phyloP scores from a whole-genome alignment of 2,113 vertebrate genomes.

The Myrmecophaga tridactyla region DNA sequence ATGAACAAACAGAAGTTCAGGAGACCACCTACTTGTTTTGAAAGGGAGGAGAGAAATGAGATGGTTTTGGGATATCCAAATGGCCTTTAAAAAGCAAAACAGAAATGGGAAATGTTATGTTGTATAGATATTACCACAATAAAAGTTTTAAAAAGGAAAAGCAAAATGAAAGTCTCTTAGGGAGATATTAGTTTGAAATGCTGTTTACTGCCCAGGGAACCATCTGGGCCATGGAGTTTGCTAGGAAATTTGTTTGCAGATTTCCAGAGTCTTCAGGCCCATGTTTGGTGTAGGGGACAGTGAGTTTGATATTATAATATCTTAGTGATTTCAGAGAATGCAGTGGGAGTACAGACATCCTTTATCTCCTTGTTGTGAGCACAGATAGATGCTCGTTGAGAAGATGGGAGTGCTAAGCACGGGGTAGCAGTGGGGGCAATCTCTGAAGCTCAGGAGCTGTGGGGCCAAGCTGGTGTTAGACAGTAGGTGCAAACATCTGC shows the following conservation, averaged over 20 bases:
- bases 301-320: neutral
- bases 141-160: neutral
- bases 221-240: neutral
- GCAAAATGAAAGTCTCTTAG: neutral
- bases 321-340: neutral
- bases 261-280: neutral
- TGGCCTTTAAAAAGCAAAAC: neutral
- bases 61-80: neutral
- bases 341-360: neutral
- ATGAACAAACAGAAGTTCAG: conserved; percentile 8
- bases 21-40: neutral
- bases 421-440: neutral
- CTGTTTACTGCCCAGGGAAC: neutral
- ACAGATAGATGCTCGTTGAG: neutral
- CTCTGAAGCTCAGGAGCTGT: neutral
- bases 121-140: neutral
- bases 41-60: neutral
- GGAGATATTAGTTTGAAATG: neutral
- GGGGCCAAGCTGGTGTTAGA: neutral
- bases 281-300: neutral
- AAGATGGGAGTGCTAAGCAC: neutral
- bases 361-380: neutral
- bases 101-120: neutral
- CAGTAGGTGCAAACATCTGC: neutral
- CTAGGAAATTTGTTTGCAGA: neutral